Percentiles rank a stretch among this genome's conserved stretches.
phyloP scores from a whole-genome alignment of 1,140 invertebrate genomes.

The Palaemon carinicauda region DNA sequence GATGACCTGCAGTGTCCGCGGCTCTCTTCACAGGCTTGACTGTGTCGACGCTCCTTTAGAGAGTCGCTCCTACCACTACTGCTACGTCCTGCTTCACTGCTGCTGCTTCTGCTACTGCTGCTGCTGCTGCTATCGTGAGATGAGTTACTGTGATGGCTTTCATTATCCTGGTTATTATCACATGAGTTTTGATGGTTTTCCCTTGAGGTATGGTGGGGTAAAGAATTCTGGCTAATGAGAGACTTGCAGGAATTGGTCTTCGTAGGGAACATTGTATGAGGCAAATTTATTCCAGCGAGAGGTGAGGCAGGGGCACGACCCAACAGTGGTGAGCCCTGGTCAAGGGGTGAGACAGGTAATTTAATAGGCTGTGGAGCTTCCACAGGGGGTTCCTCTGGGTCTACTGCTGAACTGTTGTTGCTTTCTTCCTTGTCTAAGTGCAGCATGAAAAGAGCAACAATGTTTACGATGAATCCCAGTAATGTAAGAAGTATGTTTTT shows the following conservation, averaged over 20 bases:
- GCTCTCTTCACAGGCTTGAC: neutral
- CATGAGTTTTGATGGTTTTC: constrained; percentile 8
- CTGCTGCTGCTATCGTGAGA: neutral
- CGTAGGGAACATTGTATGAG: constrained; percentile 32
- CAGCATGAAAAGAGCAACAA: constrained; percentile 52
- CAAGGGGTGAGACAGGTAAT: neutral
- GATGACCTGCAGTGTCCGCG: constrained; percentile 21
- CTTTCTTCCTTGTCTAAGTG: constrained; percentile 51
- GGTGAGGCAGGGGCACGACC: constrained; percentile 40
- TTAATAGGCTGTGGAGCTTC: constrained; percentile 11
- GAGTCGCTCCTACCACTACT: constrained; percentile 1
- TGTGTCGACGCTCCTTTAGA: neutral
- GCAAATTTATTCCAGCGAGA: constrained; percentile 28
- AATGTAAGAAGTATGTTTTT: constrained; percentile 58
- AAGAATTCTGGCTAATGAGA: constrained; percentile 30
- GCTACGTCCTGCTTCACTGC: neutral
- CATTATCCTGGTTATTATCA: neutral
- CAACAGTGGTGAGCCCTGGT: constrained; percentile 18
- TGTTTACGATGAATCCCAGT: constrained; percentile 56
- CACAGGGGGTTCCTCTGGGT: neutral
- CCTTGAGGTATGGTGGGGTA: neutral
- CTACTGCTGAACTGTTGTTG: neutral
- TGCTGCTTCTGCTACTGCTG: neutral
- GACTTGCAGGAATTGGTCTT: constrained; percentile 52
- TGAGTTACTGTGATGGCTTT: neutral